Conservation (phyloP, 2,888 invertebrate species). For the Diplazon laetatorius region DNA sequence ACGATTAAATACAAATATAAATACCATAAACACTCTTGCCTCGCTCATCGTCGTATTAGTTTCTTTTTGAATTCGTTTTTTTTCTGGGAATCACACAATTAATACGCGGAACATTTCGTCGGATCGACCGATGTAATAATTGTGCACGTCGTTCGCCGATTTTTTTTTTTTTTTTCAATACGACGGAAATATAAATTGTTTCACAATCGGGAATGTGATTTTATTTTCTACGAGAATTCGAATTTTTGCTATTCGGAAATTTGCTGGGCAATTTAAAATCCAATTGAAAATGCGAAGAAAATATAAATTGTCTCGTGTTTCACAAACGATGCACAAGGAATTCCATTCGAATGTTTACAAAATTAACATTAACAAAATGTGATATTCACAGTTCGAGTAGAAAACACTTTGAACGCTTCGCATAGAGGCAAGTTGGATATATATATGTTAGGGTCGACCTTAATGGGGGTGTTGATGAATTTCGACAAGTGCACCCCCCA, state of each 20-base stretch:
- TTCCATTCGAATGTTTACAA: too few relatives aligned
- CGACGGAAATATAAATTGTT: neutral
- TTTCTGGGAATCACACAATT: slow-evolving; percentile 4
- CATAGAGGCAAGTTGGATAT: too few relatives aligned
- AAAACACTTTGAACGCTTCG: too few relatives aligned
- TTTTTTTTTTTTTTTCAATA: slow-evolving; percentile 29
- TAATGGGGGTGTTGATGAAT: too few relatives aligned
- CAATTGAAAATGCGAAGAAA: too few relatives aligned
- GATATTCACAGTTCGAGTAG: too few relatives aligned
- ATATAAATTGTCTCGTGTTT: too few relatives aligned
- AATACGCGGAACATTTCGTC: slow-evolving; percentile 24
- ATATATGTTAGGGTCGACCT: too few relatives aligned
- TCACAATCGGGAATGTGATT: slow-evolving; percentile 56
- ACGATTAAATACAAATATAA: slow-evolving; percentile 47
- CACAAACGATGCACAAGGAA: too few relatives aligned
- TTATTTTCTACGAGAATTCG: neutral
- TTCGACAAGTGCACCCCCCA: too few relatives aligned
- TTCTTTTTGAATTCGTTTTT: slow-evolving; percentile 20
- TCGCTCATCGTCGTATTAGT: slow-evolving; percentile 24
- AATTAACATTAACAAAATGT: too few relatives aligned
- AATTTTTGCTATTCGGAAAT: slow-evolving; percentile 1
- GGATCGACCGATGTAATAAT: slow-evolving; percentile 25
- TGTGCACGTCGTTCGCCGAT: slow-evolving; percentile 19
- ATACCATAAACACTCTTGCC: slow-evolving; percentile 38
- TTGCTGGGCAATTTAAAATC: neutral